Percentiles rank a stretch among this genome's conserved stretches.
Evolutionary conservation across 2,113 vertebrate species (phyloP).

Genomic region (Sphyrna mokarran): DNA sequence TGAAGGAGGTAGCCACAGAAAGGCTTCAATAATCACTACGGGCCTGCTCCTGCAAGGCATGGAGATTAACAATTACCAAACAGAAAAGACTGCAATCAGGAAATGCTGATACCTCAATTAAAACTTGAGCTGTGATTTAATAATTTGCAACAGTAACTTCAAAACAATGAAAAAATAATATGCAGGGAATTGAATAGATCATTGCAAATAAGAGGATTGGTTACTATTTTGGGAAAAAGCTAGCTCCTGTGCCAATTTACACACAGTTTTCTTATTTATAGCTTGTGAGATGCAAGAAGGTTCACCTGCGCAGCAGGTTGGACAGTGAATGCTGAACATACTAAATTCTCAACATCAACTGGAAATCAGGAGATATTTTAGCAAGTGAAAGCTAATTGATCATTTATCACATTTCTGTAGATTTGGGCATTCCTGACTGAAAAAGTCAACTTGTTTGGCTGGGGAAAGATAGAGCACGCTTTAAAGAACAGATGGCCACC

Average conservation of each 20-base stretch:
- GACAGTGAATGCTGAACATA: neutral
- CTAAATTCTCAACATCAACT: neutral
- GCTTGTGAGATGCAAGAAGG: neutral
- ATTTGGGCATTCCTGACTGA: neutral
- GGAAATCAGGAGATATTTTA: neutral
- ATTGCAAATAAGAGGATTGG: neutral
- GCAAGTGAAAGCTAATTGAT: neutral
- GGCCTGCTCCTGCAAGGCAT: constrained; percentile 71
- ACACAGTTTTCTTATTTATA: neutral
- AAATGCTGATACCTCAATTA: neutral
- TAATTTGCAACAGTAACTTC: neutral
- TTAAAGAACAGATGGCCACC: constrained; percentile 11
- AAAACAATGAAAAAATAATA: neutral
- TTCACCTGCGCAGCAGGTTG: neutral
- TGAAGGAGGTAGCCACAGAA: constrained; percentile 63
- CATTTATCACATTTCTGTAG: neutral
- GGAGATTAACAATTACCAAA: constrained; percentile 39
- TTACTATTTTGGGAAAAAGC: neutral
- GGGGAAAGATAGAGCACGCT: neutral
- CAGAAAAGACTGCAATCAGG: constrained; percentile 39
- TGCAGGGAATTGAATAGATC: neutral
- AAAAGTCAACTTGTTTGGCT: neutral
- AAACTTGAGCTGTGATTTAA: neutral
- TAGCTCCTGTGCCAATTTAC: neutral
- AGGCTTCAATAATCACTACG: constrained; percentile 74